Conservation (phyloP, 1,140 invertebrate species). For the Caenorhabditis inopinata region DNA sequence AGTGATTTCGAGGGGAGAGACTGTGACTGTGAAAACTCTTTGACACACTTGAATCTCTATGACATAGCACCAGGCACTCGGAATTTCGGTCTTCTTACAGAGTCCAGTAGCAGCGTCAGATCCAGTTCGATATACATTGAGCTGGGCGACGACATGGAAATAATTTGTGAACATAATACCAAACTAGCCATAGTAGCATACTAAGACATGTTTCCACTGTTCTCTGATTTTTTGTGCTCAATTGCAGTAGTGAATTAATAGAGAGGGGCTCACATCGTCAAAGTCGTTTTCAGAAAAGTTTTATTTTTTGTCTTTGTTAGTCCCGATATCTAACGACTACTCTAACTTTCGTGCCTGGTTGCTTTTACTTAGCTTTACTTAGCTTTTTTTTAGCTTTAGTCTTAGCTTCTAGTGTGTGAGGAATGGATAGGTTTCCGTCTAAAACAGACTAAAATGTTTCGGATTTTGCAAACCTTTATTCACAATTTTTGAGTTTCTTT, state of each 20-base stretch:
- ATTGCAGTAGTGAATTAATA: conserved; percentile 23
- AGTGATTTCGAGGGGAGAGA: neutral
- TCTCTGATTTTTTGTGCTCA: neutral
- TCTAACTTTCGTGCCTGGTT: conserved; percentile 33
- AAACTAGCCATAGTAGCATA: conserved; percentile 15
- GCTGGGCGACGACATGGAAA: conserved; percentile 27
- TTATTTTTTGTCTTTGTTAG: conserved; percentile 11
- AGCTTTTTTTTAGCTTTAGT: conserved; percentile 29
- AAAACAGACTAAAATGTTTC: conserved; percentile 26
- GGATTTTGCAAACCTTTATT: neutral
- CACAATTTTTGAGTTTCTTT: conserved; percentile 30
- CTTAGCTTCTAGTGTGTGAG: conserved; percentile 25
- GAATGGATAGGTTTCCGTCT: conserved; percentile 32
- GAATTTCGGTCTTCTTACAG: conserved; percentile 12
- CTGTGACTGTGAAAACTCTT: neutral
- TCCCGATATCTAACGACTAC: conserved; percentile 8
- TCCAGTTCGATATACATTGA: conserved; percentile 34
- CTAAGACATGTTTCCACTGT: neutral
- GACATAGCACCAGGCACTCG: conserved; percentile 1
- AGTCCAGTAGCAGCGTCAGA: conserved; percentile 31
- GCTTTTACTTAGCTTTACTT: too few species aligned
- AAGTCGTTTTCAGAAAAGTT: neutral
- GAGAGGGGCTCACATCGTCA: conserved; percentile 31
- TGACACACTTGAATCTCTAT: neutral
- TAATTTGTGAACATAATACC: conserved; percentile 28